Conservation (phyloP, 2,888 invertebrate species). For the Ametastegia equiseti region DNA sequence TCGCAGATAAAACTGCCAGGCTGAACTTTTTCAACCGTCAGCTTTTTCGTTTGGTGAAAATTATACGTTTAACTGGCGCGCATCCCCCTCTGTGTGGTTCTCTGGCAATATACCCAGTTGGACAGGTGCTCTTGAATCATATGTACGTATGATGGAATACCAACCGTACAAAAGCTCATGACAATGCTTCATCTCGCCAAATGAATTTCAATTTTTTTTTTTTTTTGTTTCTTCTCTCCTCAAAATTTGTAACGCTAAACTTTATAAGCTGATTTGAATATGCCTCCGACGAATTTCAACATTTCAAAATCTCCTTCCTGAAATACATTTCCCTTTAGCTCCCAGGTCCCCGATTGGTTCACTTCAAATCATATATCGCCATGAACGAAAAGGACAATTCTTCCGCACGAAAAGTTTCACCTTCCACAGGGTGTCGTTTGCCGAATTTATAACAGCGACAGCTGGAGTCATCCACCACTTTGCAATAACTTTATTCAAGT, state of each 20-base stretch:
- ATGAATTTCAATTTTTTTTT: not conserved
- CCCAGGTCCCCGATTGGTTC: too few species aligned
- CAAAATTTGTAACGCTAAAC: too few species aligned
- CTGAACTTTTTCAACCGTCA: conserved; percentile 25
- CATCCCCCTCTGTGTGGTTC: not conserved
- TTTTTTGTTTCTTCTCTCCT: too few species aligned
- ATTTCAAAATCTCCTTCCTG: conserved; percentile 51
- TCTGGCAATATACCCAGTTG: not conserved
- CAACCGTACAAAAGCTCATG: not conserved
- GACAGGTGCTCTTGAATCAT: not conserved
- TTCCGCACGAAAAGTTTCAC: too few species aligned
- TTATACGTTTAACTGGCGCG: not conserved
- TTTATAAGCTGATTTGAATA: conserved; percentile 54
- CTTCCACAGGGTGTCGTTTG: too few species aligned
- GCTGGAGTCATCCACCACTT: not conserved
- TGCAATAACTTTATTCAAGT: not conserved
- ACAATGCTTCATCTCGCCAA: not conserved
- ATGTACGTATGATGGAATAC: too few species aligned
- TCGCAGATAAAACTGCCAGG: conserved; percentile 20
- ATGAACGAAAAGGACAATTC: too few species aligned
- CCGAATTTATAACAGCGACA: not conserved
- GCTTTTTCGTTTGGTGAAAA: conserved; percentile 27
- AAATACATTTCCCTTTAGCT: not conserved
- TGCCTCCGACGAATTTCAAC: conserved; percentile 30
- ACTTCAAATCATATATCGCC: too few species aligned